Conservation (phyloP, 1,140 invertebrate genomes). For the Schmidtea mediterranea region DNA sequence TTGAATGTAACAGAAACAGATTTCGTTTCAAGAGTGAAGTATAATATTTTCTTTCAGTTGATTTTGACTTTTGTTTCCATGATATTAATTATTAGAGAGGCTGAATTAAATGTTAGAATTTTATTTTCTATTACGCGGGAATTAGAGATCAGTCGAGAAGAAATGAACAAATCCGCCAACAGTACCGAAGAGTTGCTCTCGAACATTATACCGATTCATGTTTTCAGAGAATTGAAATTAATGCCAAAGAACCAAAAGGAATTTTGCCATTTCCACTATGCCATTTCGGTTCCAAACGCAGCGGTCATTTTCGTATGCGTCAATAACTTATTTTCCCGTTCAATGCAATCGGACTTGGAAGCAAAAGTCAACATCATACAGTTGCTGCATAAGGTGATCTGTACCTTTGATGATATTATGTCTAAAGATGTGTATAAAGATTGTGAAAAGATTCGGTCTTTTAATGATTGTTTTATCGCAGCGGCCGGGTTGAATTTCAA, state of each 20-base stretch:
- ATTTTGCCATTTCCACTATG: conserved; percentile 33
- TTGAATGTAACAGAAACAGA: no score
- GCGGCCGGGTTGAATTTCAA: conserved; percentile 64
- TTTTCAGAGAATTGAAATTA: conserved; percentile 64
- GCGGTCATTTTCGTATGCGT: conserved; percentile 79
- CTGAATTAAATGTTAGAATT: no score
- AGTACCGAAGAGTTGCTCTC: conserved; percentile 36
- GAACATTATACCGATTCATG: conserved; percentile 76
- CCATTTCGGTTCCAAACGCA: conserved; percentile 66
- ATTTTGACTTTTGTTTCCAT: no score
- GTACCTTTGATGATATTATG: conserved; percentile 2
- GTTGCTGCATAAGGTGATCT: not conserved
- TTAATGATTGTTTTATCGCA: conserved; percentile 81
- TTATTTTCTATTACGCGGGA: no score
- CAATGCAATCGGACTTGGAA: not conserved
- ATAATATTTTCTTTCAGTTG: no score
- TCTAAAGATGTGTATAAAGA: conserved; percentile 35
- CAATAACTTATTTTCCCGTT: conserved; percentile 41
- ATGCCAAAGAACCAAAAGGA: conserved; percentile 61
- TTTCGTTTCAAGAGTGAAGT: no score
- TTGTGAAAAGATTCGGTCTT: conserved; percentile 85
- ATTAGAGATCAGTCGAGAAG: no score
- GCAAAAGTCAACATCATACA: not conserved
- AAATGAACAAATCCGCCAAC: no score
- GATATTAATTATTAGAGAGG: no score